Base-by-base conservation (phyloP, 2,888 invertebrate species). In the Xiphydria camelus region DNA sequence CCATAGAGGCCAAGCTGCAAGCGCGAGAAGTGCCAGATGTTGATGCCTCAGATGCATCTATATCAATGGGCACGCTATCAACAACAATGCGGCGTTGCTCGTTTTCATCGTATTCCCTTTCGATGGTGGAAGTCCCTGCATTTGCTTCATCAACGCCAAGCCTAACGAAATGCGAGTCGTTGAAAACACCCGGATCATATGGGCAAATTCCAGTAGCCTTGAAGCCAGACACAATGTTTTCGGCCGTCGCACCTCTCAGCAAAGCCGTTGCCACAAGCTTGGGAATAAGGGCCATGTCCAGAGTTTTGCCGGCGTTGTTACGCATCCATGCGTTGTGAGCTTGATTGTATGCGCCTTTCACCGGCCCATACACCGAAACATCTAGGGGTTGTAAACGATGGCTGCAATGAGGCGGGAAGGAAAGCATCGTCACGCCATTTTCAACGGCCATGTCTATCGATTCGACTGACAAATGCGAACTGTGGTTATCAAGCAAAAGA, bases 351-450 rank as follows among this genome's bases (percentile, higher is more conserved):
- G n/a, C n/a, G n/a, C n/a, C n/a, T 23, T 26, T 47, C 4, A 47
- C 37, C 4, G 21, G 31, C 20, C 17, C 26, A 15, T 38, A 47
- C 2, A 47, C 40, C 4, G 29, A 25, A 2, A 22, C 41, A 10
- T 41, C 41, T 3, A 22, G 22, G 9, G 42, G 34, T 31, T 42
- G 35, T 3, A 42, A 4, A 3, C 19, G 17, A 26, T 65, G 36
- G 56, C 64, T 31, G 59, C 62, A 52, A 62, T 59, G 39, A 55
- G 61, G 39, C 3, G 35, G 34, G 17, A 34, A 34, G 9, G 33
- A 33, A 4, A 68, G 46, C 26, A 65, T 45, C n/a, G 57, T 43
- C 10, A 70, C 53, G 3, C 64, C 63, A 51, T 60, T 59, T 18
- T 55, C 56, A 51, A 51, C 57, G 14, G 59, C 62, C 12, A 52